Evolutionary conservation across 2,113 vertebrate genomes (phyloP).

Genomic region (Zootoca vivipara): DNA sequence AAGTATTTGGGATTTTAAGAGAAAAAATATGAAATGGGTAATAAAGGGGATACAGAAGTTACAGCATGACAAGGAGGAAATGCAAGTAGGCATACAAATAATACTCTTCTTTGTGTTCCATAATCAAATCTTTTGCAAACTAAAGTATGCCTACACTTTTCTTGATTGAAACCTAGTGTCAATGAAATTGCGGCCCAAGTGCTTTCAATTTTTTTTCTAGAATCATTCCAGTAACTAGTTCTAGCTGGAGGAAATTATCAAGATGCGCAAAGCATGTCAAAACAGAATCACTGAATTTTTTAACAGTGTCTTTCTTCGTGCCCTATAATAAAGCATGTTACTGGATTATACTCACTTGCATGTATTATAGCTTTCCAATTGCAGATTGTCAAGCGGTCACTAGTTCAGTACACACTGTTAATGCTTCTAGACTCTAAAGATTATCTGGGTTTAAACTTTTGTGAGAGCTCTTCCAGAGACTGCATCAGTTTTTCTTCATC

Average conservation of each 20-base stretch:
- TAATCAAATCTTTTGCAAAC: not conserved
- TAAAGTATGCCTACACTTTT: not conserved
- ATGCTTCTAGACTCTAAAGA: not conserved
- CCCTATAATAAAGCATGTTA: not conserved
- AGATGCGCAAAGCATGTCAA: not conserved
- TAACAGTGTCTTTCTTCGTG: not conserved
- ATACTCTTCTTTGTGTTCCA: not conserved
- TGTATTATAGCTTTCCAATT: not conserved
- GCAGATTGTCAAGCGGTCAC: not conserved
- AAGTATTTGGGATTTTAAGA: not conserved
- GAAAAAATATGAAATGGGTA: not conserved
- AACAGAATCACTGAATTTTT: not conserved
- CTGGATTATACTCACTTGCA: not conserved
- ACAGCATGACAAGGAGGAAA: not conserved
- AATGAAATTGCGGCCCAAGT: too few species aligned
- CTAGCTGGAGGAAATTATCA: not conserved
- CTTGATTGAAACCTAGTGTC: not conserved
- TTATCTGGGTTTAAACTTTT: constrained; percentile 69
- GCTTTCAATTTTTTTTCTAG: not conserved
- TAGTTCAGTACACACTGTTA: too few species aligned
- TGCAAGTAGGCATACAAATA: not conserved
- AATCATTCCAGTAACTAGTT: not conserved
- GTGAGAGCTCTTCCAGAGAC: constrained; percentile 72
- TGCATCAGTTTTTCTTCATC: constrained; percentile 78
- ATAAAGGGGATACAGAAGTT: not conserved